phyloP scores from a whole-genome alignment of 2,113 vertebrate species.

The Cebidichthys violaceus region DNA sequence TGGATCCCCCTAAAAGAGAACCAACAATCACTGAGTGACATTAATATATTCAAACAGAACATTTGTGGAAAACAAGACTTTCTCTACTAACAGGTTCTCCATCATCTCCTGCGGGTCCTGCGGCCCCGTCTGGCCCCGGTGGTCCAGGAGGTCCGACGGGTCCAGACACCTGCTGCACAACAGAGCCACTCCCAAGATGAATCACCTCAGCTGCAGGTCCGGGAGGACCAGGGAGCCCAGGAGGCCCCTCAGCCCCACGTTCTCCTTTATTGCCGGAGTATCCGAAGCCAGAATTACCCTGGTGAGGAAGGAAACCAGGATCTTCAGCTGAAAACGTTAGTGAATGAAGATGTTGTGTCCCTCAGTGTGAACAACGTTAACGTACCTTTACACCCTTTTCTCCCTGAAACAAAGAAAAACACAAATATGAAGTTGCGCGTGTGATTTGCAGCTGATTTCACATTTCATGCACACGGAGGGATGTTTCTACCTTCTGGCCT shows the following conservation, averaged over 20 bases:
- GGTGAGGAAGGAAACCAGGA: background rate
- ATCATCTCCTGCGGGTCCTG: constrained; percentile 83
- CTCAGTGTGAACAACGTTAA: background rate
- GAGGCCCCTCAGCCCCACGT: constrained; percentile 78
- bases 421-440: background rate
- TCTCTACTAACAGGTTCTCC: constrained; percentile 87
- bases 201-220: constrained; percentile 75
- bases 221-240: constrained; percentile 79
- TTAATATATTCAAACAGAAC: background rate
- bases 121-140: constrained; percentile 78
- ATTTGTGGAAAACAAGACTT: too few species aligned
- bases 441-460: background rate
- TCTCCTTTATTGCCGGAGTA: constrained; percentile 90
- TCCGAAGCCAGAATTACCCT: constrained; percentile 86
- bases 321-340: background rate
- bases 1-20: constrained; percentile 87
- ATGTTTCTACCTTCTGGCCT: constrained; percentile 83
- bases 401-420: constrained; percentile 74
- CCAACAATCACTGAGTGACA: background rate
- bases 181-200: constrained; percentile 50
- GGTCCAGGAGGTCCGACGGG: constrained; percentile 78
- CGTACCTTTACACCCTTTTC: constrained; percentile 88
- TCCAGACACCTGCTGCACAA: constrained; percentile 79
- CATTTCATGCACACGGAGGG: background rate
- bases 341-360: background rate